A percentile compares a stretch with the other conserved stretches of the same genome.
phyloP scores from a whole-genome alignment of 2,113 vertebrate genomes.

The Perognathus longimembris region DNA sequence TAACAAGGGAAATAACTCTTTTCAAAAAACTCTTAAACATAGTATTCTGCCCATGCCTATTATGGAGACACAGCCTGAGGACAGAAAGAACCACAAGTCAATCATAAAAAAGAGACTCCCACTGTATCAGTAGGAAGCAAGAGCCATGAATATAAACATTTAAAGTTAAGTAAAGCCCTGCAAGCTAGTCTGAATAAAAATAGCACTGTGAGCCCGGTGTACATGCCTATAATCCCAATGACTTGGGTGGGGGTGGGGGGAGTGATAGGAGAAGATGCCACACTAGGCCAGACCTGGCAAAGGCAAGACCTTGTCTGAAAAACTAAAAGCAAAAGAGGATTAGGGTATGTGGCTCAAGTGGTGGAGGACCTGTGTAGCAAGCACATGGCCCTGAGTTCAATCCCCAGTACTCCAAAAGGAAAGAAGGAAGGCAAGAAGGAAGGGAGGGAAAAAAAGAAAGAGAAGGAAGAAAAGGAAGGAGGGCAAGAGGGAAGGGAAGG shows the following conservation, averaged over 20 bases:
- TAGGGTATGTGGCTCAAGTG: no score
- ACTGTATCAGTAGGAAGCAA: slow-evolving; percentile 10
- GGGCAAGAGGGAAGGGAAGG: background rate
- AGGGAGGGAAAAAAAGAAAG: no score
- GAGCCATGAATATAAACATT: background rate
- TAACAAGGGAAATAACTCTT: background rate
- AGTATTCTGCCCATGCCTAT: slow-evolving; percentile 24
- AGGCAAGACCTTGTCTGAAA: no score
- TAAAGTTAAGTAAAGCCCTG: no score
- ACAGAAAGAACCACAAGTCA: background rate
- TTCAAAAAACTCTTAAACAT: slow-evolving; percentile 46
- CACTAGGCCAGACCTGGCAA: no score
- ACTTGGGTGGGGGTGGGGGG: no score
- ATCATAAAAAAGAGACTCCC: background rate
- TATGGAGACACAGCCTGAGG: background rate
- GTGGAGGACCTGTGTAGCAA: background rate
- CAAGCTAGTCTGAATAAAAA: slow-evolving; percentile 39
- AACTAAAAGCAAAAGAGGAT: background rate
- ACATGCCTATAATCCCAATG: no score
- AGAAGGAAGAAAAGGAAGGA: background rate
- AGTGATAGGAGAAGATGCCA: no score
- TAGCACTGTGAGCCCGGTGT: background rate
- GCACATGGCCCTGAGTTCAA: no score
- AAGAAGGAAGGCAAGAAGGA: no score
- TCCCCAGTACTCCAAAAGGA: background rate